These are phyloP conservation scores for Diadegma fenestrale DNA, from an alignment of 2,888 invertebrate genomes.

Conservation along the genomic window DNA sequence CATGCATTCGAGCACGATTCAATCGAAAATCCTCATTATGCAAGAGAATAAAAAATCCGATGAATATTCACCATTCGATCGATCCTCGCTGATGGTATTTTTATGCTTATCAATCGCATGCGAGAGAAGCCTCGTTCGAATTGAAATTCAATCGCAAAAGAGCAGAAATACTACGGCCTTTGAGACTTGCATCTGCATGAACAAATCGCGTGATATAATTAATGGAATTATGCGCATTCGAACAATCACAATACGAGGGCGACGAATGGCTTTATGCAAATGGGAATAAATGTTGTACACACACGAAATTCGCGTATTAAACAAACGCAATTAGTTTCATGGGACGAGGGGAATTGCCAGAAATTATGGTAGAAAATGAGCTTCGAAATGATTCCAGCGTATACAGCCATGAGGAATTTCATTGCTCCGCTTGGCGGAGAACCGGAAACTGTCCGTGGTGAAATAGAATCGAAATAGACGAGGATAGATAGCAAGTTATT, in stretches of 20 bases:
- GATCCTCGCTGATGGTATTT: neutral
- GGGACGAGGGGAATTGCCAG: neutral
- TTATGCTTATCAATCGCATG: neutral
- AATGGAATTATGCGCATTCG: constrained; percentile 8
- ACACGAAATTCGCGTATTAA: constrained; percentile 2
- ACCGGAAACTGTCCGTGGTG: neutral
- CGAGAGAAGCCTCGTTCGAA: neutral
- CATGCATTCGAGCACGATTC: neutral
- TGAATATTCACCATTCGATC: constrained; percentile 33
- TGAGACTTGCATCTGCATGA: neutral
- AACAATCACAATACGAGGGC: neutral
- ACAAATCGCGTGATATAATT: constrained; percentile 12
- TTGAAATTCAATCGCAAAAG: constrained; percentile 9
- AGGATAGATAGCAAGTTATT: constrained; percentile 17
- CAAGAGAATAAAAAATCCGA: neutral
- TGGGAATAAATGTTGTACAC: neutral
- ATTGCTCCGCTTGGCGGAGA: neutral
- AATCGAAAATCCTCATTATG: neutral
- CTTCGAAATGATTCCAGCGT: too few species aligned
- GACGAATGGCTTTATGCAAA: constrained; percentile 15
- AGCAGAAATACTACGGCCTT: neutral
- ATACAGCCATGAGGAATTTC: too few species aligned
- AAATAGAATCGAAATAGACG: neutral
- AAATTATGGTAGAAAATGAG: constrained; percentile 24
- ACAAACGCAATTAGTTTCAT: neutral